phyloP scores from a whole-genome alignment of 2,113 vertebrate species.

The Nerophis lumbriciformis region DNA sequence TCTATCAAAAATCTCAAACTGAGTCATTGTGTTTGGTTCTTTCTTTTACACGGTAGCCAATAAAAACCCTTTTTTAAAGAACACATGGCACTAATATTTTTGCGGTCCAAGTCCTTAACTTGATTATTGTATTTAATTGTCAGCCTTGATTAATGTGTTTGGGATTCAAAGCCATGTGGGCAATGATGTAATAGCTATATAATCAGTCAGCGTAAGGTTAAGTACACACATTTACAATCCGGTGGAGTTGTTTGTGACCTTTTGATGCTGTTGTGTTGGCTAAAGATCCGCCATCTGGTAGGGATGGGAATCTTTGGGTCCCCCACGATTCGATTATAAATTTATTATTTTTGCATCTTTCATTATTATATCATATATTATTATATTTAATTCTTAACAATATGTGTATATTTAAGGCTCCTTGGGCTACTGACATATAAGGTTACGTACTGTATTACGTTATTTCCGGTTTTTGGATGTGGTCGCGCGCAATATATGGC shows the following conservation, averaged over 20 bases:
- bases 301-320: no score
- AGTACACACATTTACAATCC: constrained; percentile 2
- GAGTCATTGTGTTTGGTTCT: neutral
- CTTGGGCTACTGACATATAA: no score
- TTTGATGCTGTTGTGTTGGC: constrained; percentile 5
- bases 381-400: no score
- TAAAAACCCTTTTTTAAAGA: neutral
- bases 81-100: neutral
- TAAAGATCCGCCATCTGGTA: no score
- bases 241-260: constrained; percentile 8
- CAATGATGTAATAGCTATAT: constrained; percentile 23
- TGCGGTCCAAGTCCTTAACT: neutral
- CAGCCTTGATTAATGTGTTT: constrained; percentile 7
- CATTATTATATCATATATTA: no score
- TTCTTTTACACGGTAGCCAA: neutral
- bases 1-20: neutral
- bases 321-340: no score
- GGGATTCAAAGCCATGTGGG: constrained; percentile 6
- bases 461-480: no score
- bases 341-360: no score
- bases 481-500: no score
- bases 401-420: no score
- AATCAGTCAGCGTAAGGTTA: constrained; percentile 27
- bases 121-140: constrained; percentile 15
- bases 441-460: no score